Evolutionary conservation across 2,888 invertebrate species (phyloP).

Genomic region (Pollenia labialis): DNA sequence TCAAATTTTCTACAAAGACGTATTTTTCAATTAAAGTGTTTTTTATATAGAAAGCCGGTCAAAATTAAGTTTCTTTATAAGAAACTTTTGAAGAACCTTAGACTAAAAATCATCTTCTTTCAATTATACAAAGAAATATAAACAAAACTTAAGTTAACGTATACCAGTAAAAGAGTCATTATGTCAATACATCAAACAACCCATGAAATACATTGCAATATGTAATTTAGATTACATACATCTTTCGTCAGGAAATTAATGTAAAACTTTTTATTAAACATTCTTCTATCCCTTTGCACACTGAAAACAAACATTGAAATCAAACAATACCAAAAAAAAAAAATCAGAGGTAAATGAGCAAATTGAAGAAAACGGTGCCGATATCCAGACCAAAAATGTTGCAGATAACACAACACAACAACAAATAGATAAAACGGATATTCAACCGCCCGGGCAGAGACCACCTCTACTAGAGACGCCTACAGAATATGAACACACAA

Average conservation of each 20-base stretch:
- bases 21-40: too few species aligned
- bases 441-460: slow-evolving; percentile 60
- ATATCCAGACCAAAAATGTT: slow-evolving; percentile 45
- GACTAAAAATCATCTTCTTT: too few species aligned
- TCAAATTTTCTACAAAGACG: too few species aligned
- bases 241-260: slow-evolving; percentile 56
- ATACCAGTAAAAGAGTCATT: neutral
- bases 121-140: too few species aligned
- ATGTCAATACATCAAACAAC: slow-evolving; percentile 62
- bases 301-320: slow-evolving; percentile 10
- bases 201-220: slow-evolving; percentile 50
- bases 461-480: slow-evolving; percentile 81
- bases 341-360: slow-evolving; percentile 70
- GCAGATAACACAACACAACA: slow-evolving; percentile 54
- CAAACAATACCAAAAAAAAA: slow-evolving; percentile 15
- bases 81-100: too few species aligned
- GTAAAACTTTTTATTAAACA: slow-evolving; percentile 49
- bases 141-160: neutral
- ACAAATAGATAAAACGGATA: slow-evolving; percentile 26
- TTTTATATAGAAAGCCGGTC: too few species aligned
- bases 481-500: slow-evolving; percentile 77
- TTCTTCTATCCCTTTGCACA: slow-evolving; percentile 46
- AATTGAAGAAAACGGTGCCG: slow-evolving; percentile 74
- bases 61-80: too few species aligned
- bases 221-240: slow-evolving; percentile 40